These are phyloP conservation scores for Leptopilina syphax DNA, from an alignment of 2,888 invertebrate genomes.

Conservation along the genomic window DNA sequence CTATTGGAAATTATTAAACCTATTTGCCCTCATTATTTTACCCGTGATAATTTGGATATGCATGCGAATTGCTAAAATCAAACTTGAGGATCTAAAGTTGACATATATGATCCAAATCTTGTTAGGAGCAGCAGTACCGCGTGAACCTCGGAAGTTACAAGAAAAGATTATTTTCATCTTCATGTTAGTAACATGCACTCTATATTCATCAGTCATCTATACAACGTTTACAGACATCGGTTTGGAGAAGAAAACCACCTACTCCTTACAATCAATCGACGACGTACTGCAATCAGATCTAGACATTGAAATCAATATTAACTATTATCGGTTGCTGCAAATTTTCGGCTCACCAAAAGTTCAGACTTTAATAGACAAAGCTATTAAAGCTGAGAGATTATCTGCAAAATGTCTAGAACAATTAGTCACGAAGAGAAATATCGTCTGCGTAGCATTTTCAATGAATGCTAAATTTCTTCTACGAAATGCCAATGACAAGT, in stretches of 20 bases:
- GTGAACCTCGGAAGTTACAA: neutral
- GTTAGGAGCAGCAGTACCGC: neutral
- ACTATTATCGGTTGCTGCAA: neutral
- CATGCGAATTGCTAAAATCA: neutral
- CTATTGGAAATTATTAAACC: neutral
- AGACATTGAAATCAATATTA: neutral
- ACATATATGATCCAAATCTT: neutral
- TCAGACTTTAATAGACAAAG: neutral
- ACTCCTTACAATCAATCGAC: no score
- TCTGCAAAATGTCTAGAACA: neutral
- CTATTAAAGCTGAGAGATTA: neutral
- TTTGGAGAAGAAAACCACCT: no score
- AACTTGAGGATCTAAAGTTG: neutral
- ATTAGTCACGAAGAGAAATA: neutral
- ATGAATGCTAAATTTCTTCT: neutral
- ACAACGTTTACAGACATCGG: no score
- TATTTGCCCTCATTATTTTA: neutral
- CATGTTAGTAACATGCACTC: neutral
- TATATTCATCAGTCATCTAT: no score
- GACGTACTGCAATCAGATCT: neutral
- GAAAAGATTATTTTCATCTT: neutral
- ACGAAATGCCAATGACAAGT: neutral
- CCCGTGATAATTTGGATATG: neutral
- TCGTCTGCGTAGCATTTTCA: neutral
- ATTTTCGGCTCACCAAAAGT: neutral